Percentiles rank a stretch among this genome's conserved stretches.
These are phyloP conservation scores for Emydura subglobosa DNA, from an alignment of 2,113 vertebrate species.

Conservation along the genomic window DNA sequence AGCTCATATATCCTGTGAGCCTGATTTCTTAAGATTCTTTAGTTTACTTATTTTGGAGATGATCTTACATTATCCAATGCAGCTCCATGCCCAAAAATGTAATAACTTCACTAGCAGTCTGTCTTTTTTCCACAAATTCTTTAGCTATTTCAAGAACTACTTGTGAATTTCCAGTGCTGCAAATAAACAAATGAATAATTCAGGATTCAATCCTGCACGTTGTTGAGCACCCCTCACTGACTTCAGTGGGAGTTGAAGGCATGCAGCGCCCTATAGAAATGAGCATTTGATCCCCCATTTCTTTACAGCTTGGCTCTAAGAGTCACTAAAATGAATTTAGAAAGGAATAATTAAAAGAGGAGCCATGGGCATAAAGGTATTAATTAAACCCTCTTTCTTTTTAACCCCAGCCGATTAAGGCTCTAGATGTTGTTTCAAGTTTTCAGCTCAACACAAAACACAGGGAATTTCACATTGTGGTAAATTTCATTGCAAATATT, in stretches of 20 bases:
- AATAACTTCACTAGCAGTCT: neutral
- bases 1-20: fast-evolving
- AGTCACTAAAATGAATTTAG: neutral
- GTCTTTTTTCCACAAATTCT: neutral
- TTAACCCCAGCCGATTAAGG: neutral
- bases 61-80: constrained; percentile 28
- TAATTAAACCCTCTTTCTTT: constrained; percentile 17
- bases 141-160: neutral
- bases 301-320: neutral
- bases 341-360: constrained; percentile 43
- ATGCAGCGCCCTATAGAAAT: constrained; percentile 26
- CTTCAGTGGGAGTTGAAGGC: constrained; percentile 54
- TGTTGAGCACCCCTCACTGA: constrained; percentile 51
- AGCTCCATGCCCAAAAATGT: neutral
- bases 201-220: constrained; percentile 65
- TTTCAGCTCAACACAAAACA: neutral
- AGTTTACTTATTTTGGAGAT: neutral
- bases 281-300: neutral
- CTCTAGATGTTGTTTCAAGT: neutral
- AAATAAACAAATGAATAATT: constrained; percentile 68
- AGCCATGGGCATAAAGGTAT: neutral
- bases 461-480: neutral
- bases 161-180: neutral
- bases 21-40: neutral
- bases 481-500: neutral